Conservation (phyloP, 2,888 invertebrate species). For the Morinoia aosen region DNA sequence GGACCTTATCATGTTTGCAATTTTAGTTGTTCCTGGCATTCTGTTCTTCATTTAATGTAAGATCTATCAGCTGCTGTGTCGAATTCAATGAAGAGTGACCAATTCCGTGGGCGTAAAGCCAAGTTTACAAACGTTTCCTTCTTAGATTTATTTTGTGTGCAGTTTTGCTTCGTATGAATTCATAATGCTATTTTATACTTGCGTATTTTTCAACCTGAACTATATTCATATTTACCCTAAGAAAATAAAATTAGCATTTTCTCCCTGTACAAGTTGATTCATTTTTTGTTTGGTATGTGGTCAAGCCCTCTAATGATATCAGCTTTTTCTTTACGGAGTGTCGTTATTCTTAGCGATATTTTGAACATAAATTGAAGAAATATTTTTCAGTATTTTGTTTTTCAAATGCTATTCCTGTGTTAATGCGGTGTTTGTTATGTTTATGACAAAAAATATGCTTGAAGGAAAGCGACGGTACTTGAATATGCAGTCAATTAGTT, state of each 20-base stretch:
- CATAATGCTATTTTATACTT: neutral
- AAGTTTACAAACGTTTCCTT: neutral
- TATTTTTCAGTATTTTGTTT: neutral
- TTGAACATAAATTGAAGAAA: neutral
- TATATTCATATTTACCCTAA: neutral
- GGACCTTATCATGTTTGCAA: neutral
- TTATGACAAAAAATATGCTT: neutral
- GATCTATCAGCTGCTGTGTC: neutral
- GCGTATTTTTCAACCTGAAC: neutral
- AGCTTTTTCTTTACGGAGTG: neutral
- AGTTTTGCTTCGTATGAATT: neutral
- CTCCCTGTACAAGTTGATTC: neutral
- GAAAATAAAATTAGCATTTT: neutral
- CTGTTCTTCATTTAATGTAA: neutral
- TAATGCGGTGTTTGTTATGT: neutral
- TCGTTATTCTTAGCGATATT: neutral
- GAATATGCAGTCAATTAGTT: neutral
- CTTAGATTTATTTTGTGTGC: neutral
- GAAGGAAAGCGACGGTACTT: neutral
- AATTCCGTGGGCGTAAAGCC: neutral
- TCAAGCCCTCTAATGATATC: neutral
- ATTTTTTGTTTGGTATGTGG: neutral
- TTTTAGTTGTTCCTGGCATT: neutral
- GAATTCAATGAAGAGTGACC: neutral
- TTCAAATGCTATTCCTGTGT: neutral